Percentiles rank a stretch among this genome's conserved stretches.
Evolutionary conservation across 2,888 invertebrate species (phyloP).

Genomic region (Melanchra persicariae): DNA sequence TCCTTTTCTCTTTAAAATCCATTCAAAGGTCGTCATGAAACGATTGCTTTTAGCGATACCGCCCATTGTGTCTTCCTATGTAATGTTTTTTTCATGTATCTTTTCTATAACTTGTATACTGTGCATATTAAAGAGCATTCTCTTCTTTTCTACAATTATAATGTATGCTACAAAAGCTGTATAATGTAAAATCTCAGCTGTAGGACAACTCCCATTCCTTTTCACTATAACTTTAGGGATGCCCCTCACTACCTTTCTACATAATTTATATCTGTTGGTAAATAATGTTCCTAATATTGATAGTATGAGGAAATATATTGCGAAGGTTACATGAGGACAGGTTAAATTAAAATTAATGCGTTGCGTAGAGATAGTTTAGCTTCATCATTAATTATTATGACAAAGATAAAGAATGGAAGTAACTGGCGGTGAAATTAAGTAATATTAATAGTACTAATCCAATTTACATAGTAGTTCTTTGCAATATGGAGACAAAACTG

Average conservation of each 20-base stretch:
- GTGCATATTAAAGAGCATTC: too few species aligned
- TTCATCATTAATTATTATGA: conserved; percentile 23
- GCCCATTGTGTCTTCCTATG: too few species aligned
- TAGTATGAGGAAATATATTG: conserved; percentile 17
- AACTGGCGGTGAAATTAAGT: neutral
- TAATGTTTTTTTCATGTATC: too few species aligned
- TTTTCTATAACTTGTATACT: too few species aligned
- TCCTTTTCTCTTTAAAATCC: too few species aligned
- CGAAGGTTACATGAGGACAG: neutral
- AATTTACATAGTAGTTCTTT: neutral
- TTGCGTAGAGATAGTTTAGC: conserved; percentile 1
- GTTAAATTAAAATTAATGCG: conserved; percentile 44
- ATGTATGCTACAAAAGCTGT: too few species aligned
- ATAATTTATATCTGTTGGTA: conserved; percentile 23
- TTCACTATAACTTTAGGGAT: neutral
- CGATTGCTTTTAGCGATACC: too few species aligned
- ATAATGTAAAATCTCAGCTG: neutral
- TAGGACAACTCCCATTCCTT: neutral
- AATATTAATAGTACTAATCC: neutral
- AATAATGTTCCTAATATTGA: conserved; percentile 20
- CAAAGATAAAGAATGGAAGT: conserved; percentile 15
- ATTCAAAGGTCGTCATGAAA: too few species aligned
- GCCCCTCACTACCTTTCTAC: neutral
- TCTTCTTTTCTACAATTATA: too few species aligned
- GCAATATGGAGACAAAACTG: neutral